Base-by-base conservation (phyloP, 2,797 vertebrate genomes). In the Eupleurogrammus muticus region DNA sequence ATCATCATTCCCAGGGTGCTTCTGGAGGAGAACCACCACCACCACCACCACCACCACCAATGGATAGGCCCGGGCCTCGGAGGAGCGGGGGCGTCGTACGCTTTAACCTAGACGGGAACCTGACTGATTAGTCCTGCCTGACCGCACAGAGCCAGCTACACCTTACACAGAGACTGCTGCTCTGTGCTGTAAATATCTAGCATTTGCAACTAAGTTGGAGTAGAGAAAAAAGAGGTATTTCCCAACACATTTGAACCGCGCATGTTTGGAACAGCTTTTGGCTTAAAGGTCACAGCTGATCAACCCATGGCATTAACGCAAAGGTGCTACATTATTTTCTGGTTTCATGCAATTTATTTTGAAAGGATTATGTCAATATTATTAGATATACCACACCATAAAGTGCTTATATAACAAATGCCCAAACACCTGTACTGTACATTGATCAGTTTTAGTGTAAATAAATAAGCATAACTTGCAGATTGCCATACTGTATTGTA, bases 1-100 rank as follows among this genome's bases (percentile, higher is more conserved):
- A 94, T 94, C 93, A 91, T 93, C 87, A 93, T 94, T 86, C 94
- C 93, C 88, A 90, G 87, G 92, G 93, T 92, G 93, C 93, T 88
- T 58, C 88, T 91, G 94, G 93, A 95, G 92, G 92, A 93, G 93
- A 94, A 75, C 79, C 88, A 83, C 78, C 86, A 35, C 86, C 92
- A 72, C 88, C 73, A 70, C n/a, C n/a, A 75, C 79, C 88, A 83
- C 78, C 86, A 35, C 86, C 92, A 72, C 88, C 73, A 70, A 83
- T 91, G 93, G 93, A 93, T 8, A 66, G 90, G 86, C 20, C 80
- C 65, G 90, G 92, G 62, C 88, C 92, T 56, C 87, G 90, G 60
- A 81, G 88, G 82, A 90, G 88, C 83, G 53, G 81, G 17, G 84
- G 85, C 28, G 89, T 91, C 79, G 94, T 95, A 59, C 94, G 90